These are phyloP conservation scores for Andrena trimmerana DNA, from an alignment of 2,888 invertebrate species.

Conservation along the genomic window DNA sequence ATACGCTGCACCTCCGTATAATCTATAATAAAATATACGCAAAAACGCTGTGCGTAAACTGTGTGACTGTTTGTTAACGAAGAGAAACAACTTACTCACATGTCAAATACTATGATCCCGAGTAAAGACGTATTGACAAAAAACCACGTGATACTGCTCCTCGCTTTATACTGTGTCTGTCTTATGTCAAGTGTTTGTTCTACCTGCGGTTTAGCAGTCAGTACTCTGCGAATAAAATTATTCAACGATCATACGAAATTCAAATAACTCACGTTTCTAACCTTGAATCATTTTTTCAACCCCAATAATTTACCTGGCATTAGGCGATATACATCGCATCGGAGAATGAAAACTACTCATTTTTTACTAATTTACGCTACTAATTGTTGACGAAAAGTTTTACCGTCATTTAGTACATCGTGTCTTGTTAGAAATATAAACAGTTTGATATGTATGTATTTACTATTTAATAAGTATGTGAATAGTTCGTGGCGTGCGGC, in stretches of 20 bases:
- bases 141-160: slow-evolving; percentile 87
- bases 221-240: slow-evolving; percentile 71
- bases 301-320: slow-evolving; percentile 76
- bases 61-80: background rate
- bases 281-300: slow-evolving; percentile 13
- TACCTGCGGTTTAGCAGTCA: slow-evolving; percentile 85
- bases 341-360: slow-evolving; percentile 81
- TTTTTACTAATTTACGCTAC: slow-evolving; percentile 1
- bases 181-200: slow-evolving; percentile 87
- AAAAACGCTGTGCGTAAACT: background rate
- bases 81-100: slow-evolving; percentile 85
- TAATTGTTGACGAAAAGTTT: background rate
- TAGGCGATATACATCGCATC: slow-evolving; percentile 81
- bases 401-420: background rate
- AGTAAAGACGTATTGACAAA: slow-evolving; percentile 87
- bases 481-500: no score
- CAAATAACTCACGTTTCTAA: slow-evolving; percentile 24
- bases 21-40: slow-evolving; percentile 62
- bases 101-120: slow-evolving; percentile 87
- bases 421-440: background rate
- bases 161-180: slow-evolving; percentile 86
- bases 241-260: background rate
- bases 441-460: background rate
- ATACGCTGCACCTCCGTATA: slow-evolving; percentile 78
- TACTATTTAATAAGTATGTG: no score